Percentiles rank a stretch among this genome's conserved stretches.
Conservation (phyloP, 92 coral and sea anemone species). For the Nematostella vectensis region DNA sequence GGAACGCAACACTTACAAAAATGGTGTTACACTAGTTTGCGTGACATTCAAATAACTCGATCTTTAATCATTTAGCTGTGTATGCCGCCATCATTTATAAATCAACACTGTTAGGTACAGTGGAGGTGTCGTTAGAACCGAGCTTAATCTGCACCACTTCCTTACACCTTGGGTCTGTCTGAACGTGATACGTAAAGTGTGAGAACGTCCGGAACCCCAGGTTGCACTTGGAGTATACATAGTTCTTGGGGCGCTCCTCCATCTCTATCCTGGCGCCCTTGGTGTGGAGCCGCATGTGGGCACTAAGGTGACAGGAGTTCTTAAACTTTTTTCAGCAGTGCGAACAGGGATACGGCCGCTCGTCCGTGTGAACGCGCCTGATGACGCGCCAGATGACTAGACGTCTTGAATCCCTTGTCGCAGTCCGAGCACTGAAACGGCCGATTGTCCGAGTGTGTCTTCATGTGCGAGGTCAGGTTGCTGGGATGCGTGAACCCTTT, state of each 20-base stretch:
- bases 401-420: constrained; percentile 24
- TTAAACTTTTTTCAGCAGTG: constrained; percentile 21
- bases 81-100: too few species aligned
- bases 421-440: constrained; percentile 17
- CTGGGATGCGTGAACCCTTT: constrained; percentile 29
- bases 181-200: constrained; percentile 6
- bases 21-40: too few species aligned
- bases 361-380: constrained; percentile 16
- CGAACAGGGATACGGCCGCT: constrained; percentile 15
- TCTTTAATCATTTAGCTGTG: neutral
- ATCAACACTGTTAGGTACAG: too few species aligned
- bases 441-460: constrained; percentile 16
- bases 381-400: constrained; percentile 21
- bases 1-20: too few species aligned
- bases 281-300: constrained; percentile 10
- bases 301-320: constrained; percentile 20
- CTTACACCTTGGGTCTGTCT: constrained; percentile 11
- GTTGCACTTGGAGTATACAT: constrained; percentile 9
- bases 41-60: too few species aligned
- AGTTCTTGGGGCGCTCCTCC: too few species aligned
- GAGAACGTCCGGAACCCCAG: constrained; percentile 18
- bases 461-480: constrained; percentile 18
- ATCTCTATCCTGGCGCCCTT: neutral
- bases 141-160: too few species aligned
- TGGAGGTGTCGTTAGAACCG: too few species aligned